Evolutionary conservation across 2,797 vertebrate species (phyloP).

Genomic region (Myioborus miniatus): DNA sequence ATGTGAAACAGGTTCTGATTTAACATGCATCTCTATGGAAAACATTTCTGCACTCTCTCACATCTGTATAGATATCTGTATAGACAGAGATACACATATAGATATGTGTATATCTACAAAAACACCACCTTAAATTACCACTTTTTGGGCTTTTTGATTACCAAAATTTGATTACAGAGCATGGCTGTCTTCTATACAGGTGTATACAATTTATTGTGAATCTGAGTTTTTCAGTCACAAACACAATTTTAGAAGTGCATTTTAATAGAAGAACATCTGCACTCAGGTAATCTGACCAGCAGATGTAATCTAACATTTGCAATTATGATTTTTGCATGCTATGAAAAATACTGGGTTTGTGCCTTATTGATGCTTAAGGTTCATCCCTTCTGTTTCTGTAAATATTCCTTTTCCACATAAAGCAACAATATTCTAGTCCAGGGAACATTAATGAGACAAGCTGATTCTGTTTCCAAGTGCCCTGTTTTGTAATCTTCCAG

Average conservation of each 20-base stretch:
- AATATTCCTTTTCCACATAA: neutral
- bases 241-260: neutral
- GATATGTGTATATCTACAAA: neutral
- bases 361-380: neutral
- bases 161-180: neutral
- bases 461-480: neutral
- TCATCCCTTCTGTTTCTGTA: neutral
- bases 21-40: neutral
- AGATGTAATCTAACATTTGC: neutral
- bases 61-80: too few relatives aligned
- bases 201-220: neutral
- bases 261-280: neutral
- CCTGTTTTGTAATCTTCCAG: neutral
- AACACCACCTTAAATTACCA: neutral
- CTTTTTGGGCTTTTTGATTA: neutral
- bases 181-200: neutral
- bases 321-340: neutral
- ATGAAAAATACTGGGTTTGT: neutral
- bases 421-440: neutral
- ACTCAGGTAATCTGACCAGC: neutral
- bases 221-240: neutral
- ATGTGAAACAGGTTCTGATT: neutral
- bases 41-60: neutral
- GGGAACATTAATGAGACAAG: neutral
- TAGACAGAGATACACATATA: neutral